A percentile compares a stretch with the other conserved stretches of the same genome.
Evolutionary conservation across 2,113 vertebrate species (phyloP).

Genomic region (Anarhynchus alexandrinus): DNA sequence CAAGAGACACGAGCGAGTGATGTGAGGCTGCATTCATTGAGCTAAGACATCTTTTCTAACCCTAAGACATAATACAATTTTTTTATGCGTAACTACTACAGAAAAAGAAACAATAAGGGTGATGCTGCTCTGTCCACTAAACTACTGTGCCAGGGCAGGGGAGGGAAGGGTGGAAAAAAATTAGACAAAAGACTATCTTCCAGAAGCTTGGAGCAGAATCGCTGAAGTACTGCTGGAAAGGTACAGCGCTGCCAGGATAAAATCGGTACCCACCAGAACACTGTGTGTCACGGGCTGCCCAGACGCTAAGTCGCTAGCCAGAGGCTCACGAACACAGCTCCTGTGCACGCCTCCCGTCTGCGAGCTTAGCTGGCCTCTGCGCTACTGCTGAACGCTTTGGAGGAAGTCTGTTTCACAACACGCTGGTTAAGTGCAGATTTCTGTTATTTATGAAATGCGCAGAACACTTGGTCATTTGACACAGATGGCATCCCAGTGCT

Average conservation of each 20-base stretch:
- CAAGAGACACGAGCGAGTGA: background rate
- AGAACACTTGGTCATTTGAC: background rate
- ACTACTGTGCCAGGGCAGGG: too few species aligned
- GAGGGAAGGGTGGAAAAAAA: too few species aligned
- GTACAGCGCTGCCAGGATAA: fast-evolving
- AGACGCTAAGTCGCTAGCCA: background rate
- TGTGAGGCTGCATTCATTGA: background rate
- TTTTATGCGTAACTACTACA: background rate
- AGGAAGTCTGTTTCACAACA: background rate
- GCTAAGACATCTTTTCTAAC: background rate
- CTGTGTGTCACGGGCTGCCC: fast-evolving
- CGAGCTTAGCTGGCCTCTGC: background rate
- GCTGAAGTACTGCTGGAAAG: background rate
- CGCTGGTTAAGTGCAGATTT: background rate
- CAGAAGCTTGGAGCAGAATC: background rate
- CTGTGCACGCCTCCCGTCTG: fast-evolving
- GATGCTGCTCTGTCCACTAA: background rate
- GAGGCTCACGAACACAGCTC: fast-evolving
- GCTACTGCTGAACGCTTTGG: too few species aligned
- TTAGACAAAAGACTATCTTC: background rate
- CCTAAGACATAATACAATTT: background rate
- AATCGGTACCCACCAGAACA: background rate
- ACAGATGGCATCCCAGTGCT: background rate
- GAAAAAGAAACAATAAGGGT: background rate
- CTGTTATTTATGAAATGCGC: background rate